Evolutionary conservation across 2,797 vertebrate genomes (phyloP), one percentile per base, ranked within the genome.

Genomic region (Salarias fasciatus): DNA sequence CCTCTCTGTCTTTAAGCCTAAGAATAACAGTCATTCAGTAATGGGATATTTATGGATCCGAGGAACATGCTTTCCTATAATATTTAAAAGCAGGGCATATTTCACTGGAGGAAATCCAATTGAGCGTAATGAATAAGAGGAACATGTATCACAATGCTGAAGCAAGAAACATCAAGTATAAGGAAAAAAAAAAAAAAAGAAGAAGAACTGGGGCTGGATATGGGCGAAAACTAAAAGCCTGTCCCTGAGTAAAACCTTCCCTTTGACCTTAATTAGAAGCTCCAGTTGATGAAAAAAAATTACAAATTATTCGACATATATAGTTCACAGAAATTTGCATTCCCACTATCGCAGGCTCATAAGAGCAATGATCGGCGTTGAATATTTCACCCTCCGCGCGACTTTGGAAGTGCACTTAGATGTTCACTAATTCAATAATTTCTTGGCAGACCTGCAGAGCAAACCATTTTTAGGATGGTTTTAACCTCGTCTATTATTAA

Each of bases 401-500:
- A 68, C 58, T 33, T 63, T 42, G 69, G 52, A 58, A 73, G 62
- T 58, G 69, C 65, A 74, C 53, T 63, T 64, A 51, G 28, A 69
- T 48, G 50, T 61, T 75, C 51, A 52, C 47, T 54, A 38, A 72
- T 71, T 79, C 36, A 56, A 41, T 67, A 63, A 24, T 74, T 75
- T 79, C 61, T 48, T 37, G 47, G 42, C 28, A 53, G 10, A 63
- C 31, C 33, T 28, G 31, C 10, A 1, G 31, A 62, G 70, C 60
- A 69, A 73, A 69, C 29, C 8, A 37, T 68, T 75, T 78, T 75
- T 60, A 12, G 8, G n/a, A 44, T 4, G 40, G 48, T 51, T 77
- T 79, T 43, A 69, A 58, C 31, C 54, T 8, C 58, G 81, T 85
- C 40, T 29, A 82, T 87, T 77, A 87, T 86, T 12, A 68, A 89